Evolutionary conservation across 2,113 vertebrate species (phyloP).

Genomic region (Malurus elegans): DNA sequence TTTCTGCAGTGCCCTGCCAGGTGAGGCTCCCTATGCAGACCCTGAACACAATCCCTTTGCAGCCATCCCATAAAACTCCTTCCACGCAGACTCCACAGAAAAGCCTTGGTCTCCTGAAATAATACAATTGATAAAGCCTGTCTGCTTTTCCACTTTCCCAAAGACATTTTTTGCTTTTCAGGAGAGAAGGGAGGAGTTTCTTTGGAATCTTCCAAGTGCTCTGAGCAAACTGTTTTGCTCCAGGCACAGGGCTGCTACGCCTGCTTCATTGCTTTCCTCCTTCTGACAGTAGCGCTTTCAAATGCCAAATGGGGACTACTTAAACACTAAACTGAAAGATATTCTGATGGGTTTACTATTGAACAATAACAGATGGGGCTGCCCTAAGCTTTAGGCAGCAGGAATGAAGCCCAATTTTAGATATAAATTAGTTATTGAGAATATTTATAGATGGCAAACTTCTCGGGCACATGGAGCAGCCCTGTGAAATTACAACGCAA

Average conservation of each 20-base stretch:
- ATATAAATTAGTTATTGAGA: constrained; percentile 68
- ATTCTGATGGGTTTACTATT: constrained; percentile 65
- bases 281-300: constrained; percentile 44
- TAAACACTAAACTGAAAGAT: constrained; percentile 58
- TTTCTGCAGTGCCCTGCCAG: neutral
- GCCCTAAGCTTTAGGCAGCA: constrained; percentile 59
- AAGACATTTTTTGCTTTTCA: constrained; percentile 36
- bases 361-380: constrained; percentile 70
- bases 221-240: neutral
- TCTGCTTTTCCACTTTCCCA: neutral
- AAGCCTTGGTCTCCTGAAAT: neutral
- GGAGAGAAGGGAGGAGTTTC: constrained; percentile 45
- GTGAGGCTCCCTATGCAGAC: neutral
- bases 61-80: neutral
- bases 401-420: constrained; percentile 56
- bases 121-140: neutral
- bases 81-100: neutral
- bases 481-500: constrained; percentile 18
- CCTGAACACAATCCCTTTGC: neutral
- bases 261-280: neutral
- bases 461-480: neutral
- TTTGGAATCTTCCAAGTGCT: neutral
- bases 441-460: constrained; percentile 67
- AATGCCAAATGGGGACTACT: constrained; percentile 55
- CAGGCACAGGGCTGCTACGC: neutral